phyloP scores from a whole-genome alignment of 2,888 invertebrate genomes.

The Lissocephala sabroskyi region DNA sequence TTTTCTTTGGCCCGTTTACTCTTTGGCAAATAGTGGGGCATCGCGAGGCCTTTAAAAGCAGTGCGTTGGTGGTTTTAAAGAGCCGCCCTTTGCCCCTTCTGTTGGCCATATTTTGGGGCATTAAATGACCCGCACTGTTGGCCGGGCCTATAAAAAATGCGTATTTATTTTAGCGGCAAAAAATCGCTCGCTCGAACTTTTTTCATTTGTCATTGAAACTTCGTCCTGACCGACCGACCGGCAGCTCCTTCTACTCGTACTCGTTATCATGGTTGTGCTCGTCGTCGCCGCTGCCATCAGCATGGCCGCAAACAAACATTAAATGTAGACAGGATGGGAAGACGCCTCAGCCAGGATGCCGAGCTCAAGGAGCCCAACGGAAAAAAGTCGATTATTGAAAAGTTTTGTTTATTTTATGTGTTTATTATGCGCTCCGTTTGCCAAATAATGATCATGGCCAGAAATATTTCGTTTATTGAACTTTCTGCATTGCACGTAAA shows the following conservation, averaged over 20 bases:
- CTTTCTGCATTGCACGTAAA: conserved; percentile 65
- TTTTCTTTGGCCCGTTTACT: too few species aligned
- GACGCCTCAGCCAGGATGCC: too few species aligned
- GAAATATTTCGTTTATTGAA: conserved; percentile 69
- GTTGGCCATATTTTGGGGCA: neutral
- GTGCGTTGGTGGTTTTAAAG: conserved; percentile 7
- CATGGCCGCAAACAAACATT: conserved; percentile 58
- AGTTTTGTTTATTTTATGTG: conserved; percentile 67
- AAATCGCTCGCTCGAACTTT: conserved; percentile 34
- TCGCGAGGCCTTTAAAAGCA: neutral
- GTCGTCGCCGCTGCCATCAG: conserved; percentile 13
- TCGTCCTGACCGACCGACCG: conserved; percentile 41
- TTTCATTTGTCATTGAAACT: conserved; percentile 65
- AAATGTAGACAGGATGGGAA: conserved; percentile 39
- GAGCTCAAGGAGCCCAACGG: too few species aligned
- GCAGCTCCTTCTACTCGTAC: conserved; percentile 5
- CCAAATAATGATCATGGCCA: conserved; percentile 70
- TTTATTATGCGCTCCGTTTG: conserved; percentile 70
- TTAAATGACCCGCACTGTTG: neutral
- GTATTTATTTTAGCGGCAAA: conserved; percentile 51
- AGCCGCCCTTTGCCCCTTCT: neutral
- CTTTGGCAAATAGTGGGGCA: conserved; percentile 34
- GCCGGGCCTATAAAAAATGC: conserved; percentile 48
- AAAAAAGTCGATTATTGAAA: conserved; percentile 67
- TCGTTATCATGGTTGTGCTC: conserved; percentile 2